A percentile compares a stretch with the other conserved stretches of the same genome.
phyloP scores from a whole-genome alignment of 2,113 vertebrate species.

The Corythaixoides concolor region DNA sequence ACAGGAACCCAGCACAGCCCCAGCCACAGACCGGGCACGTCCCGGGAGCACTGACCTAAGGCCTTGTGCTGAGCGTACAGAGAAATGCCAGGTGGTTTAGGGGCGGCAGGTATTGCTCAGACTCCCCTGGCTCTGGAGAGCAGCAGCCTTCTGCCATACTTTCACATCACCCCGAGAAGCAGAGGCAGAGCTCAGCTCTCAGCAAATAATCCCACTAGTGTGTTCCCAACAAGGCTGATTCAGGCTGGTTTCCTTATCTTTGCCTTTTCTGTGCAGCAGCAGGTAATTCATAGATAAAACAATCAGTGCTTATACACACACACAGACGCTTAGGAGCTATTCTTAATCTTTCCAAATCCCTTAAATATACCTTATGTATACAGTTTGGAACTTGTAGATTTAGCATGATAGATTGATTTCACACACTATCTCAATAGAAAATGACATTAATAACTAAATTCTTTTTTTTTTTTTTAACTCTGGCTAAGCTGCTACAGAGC shows the following conservation, averaged over 20 bases:
- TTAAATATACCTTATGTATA: conserved; percentile 32
- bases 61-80: rapidly evolving
- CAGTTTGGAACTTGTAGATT: conserved; percentile 35
- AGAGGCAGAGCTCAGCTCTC: background rate
- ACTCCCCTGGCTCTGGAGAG: background rate
- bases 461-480: background rate
- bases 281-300: conserved; percentile 41
- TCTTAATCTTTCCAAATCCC: conserved; percentile 46
- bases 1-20: background rate
- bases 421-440: background rate
- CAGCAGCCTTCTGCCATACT: background rate
- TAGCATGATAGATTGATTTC: conserved; percentile 30
- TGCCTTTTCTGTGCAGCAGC: background rate
- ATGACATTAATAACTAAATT: conserved; percentile 20
- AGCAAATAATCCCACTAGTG: background rate
- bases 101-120: rapidly evolving
- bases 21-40: rapidly evolving
- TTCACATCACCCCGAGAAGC: background rate
- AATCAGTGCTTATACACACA: background rate
- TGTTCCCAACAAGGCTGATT: background rate
- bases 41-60: background rate
- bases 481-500: background rate
- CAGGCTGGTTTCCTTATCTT: background rate
- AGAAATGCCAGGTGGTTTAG: background rate
- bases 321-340: background rate